Evolutionary conservation across 2,113 vertebrate genomes (phyloP).

Genomic region (Rousettus leschenaultii): DNA sequence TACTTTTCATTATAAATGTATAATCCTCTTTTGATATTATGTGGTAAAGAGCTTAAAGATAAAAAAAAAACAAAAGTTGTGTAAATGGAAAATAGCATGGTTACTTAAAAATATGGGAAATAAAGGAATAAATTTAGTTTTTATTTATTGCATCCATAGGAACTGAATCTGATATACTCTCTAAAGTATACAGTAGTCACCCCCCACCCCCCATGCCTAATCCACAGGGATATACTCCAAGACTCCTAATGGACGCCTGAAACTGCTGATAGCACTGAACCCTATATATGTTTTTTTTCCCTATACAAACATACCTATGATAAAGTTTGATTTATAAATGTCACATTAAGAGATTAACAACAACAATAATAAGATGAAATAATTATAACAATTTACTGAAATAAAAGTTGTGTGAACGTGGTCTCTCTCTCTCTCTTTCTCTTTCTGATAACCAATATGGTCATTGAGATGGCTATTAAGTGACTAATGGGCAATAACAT

Average conservation of each 20-base stretch:
- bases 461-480: background rate
- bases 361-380: background rate
- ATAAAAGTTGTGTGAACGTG: background rate
- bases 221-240: background rate
- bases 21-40: constrained; percentile 33
- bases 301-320: background rate
- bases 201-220: too few species aligned
- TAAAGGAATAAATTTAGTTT: background rate
- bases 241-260: background rate
- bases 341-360: background rate
- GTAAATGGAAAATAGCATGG: background rate
- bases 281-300: background rate
- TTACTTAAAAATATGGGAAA: background rate
- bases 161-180: constrained; percentile 5
- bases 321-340: background rate
- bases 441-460: background rate
- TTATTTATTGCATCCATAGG: constrained; percentile 20
- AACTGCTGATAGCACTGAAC: background rate
- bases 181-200: background rate
- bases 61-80: background rate
- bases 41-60: constrained; percentile 24
- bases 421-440: background rate
- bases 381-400: background rate
- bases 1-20: constrained; percentile 42
- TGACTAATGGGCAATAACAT: too few species aligned